Evolutionary conservation across 1,140 invertebrate species (phyloP).

Genomic region (Plectus sambesii): DNA sequence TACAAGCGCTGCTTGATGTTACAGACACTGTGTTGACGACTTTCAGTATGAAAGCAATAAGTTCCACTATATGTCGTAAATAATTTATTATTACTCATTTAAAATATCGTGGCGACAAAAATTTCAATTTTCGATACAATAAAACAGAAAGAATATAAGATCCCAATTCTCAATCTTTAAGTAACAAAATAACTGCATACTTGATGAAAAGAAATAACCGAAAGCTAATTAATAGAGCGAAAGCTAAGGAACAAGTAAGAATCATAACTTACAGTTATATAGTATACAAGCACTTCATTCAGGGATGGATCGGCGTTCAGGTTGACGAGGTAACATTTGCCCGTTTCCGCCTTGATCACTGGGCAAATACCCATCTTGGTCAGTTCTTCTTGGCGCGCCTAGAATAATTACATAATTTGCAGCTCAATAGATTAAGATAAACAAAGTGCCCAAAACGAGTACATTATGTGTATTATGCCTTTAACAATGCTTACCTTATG

Average conservation of each 20-base stretch:
- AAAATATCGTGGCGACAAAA: background rate
- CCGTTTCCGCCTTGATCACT: conserved; percentile 94
- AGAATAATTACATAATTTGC: conserved; percentile 48
- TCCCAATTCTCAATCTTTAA: too few relatives aligned
- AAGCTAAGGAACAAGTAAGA: too few relatives aligned
- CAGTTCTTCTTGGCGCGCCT: conserved; percentile 78
- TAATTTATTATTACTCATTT: too few relatives aligned
- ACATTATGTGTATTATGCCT: too few relatives aligned
- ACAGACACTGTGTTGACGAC: too few relatives aligned
- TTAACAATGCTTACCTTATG: conserved; percentile 45
- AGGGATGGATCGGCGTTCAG: conserved; percentile 93
- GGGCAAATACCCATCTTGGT: conserved; percentile 98
- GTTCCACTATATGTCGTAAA: too few relatives aligned
- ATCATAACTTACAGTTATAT: conserved; percentile 72
- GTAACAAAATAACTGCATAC: too few relatives aligned
- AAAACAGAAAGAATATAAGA: too few relatives aligned
- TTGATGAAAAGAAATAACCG: too few relatives aligned
- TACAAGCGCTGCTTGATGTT: too few relatives aligned
- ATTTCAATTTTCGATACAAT: conserved; percentile 1
- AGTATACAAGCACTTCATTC: conserved; percentile 93
- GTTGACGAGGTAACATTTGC: conserved; percentile 94
- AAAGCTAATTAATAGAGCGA: conserved; percentile 1
- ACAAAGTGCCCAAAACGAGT: background rate
- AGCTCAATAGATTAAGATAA: background rate
- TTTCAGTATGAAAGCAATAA: too few relatives aligned